A percentile compares a stretch with the other conserved stretches of the same genome.
These are phyloP conservation scores for Chalcis sispes DNA, from an alignment of 2,888 invertebrate genomes.

Conservation along the genomic window DNA sequence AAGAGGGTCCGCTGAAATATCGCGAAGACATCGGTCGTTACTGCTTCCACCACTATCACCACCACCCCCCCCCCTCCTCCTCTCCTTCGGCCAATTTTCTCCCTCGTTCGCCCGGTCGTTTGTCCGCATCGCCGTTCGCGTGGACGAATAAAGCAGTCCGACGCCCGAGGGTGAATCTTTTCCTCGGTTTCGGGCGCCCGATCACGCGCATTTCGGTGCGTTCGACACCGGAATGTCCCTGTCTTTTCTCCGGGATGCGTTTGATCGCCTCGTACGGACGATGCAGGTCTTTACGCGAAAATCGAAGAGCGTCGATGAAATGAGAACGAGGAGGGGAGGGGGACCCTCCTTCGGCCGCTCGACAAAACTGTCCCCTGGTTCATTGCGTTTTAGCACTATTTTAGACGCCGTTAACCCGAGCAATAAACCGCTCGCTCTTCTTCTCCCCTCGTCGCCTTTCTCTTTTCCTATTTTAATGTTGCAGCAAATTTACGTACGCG, in stretches of 20 bases:
- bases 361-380: conserved; percentile 16
- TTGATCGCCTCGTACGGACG: no score
- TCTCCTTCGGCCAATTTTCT: neutral
- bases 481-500: no score
- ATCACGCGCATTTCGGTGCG: no score
- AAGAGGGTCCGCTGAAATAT: conserved; percentile 64
- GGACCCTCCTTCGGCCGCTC: no score
- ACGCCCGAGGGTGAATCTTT: neutral
- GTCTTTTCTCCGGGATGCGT: neutral
- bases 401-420: conserved; percentile 55
- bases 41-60: neutral
- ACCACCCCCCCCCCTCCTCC: neutral
- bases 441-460: no score
- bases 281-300: conserved; percentile 10
- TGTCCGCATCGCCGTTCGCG: conserved; percentile 55
- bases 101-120: conserved; percentile 50
- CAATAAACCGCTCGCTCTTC: conserved; percentile 24
- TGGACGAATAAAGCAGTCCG: conserved; percentile 43
- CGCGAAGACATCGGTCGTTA: conserved; percentile 63
- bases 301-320: conserved; percentile 27
- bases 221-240: no score
- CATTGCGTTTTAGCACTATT: conserved; percentile 48
- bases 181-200: no score
- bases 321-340: no score
- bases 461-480: no score